phyloP scores from a whole-genome alignment of 2,797 vertebrate species.

The Anableps anableps region DNA sequence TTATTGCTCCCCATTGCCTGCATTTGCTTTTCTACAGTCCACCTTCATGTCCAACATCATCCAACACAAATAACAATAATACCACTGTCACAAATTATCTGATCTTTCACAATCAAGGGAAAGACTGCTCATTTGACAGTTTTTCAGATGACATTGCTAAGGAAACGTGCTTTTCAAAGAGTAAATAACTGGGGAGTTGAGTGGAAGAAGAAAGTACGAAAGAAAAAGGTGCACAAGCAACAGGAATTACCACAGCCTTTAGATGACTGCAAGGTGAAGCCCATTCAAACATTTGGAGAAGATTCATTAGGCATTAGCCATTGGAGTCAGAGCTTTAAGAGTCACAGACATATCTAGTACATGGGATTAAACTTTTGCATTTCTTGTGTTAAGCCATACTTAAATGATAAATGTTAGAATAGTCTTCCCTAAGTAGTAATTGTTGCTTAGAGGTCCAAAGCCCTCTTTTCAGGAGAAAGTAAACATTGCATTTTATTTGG shows the following conservation, averaged over 20 bases:
- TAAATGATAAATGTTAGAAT: background rate
- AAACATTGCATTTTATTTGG: background rate
- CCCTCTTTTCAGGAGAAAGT: background rate
- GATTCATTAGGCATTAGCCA: background rate
- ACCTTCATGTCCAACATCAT: background rate
- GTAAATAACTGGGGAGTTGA: background rate
- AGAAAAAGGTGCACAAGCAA: background rate
- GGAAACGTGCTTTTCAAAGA: background rate
- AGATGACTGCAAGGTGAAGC: background rate
- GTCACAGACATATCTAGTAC: background rate
- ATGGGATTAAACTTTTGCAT: background rate
- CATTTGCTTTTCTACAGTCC: background rate
- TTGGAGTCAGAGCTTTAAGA: background rate
- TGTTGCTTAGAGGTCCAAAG: background rate
- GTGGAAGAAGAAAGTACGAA: background rate
- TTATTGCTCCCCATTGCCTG: background rate
- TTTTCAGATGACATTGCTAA: too few species aligned
- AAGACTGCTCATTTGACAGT: too few species aligned
- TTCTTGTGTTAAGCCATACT: background rate
- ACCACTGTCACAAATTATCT: background rate
- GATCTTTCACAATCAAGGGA: background rate
- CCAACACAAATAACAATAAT: background rate
- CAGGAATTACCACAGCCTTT: background rate
- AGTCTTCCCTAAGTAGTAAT: background rate
- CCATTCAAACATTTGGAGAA: background rate